Base-by-base conservation (phyloP, 1,140 invertebrate species). In the Bradynema listronoti region DNA sequence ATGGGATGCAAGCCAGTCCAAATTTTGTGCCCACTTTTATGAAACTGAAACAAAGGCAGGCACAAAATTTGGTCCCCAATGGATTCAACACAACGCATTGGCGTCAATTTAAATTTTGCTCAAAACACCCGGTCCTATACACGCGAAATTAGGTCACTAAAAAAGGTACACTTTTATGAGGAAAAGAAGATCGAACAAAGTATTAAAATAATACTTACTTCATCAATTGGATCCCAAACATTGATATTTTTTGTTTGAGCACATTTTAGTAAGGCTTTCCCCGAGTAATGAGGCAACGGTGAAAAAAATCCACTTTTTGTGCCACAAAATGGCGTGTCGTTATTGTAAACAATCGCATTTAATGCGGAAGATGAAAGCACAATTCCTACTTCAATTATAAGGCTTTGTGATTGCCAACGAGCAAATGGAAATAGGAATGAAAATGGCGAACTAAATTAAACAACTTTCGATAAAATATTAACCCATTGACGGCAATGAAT, bases 341-440 rank as follows among this genome's bases (percentile, higher is more conserved):
- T n/a, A n/a, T n/a, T n/a, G n/a, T n/a, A n/a, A n/a, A n/a, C n/a
- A n/a, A n/a, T n/a, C n/a, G n/a, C n/a, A n/a, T n/a, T n/a, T n/a
- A n/a, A n/a, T n/a, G n/a, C n/a, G 36, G 19, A 39, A 39, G 29
- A 5, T 4, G 47, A 50, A n/a, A 50, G 27, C 27, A 24, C 27
- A 4, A 50, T 50, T 25, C 47, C 47, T 24, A 32, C 29, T 3
- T 50, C 47, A 25, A 50, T 4, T 9, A n/a, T 30, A 27, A 50
- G 34, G 5, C 27, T n/a, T 2, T 3, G 16, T 16, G 4, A 30
- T 50, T 50, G 4, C n/a, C n/a, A n/a, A n/a, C n/a, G n/a, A 5
- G 47, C 5, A n/a, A 50, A 50, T 50, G 47, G 47, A 25, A 50
- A 50, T 32, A 50, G n/a, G 47, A 50, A 50, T 5, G 47, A 24